phyloP scores from a whole-genome alignment of 2,113 vertebrate species.

The Chaetops frenatus region DNA sequence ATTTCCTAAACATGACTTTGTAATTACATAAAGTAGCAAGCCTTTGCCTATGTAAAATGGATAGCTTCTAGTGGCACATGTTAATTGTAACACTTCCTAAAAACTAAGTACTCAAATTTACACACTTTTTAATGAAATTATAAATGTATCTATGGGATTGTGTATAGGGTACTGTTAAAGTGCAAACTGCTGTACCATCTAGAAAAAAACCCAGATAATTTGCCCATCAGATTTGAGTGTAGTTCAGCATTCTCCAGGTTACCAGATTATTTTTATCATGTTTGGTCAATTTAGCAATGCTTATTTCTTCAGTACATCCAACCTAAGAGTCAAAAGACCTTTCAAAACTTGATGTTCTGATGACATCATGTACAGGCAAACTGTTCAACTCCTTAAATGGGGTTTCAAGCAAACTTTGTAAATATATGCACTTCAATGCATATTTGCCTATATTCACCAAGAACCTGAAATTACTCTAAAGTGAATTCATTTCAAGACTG shows the following conservation, averaged over 20 bases:
- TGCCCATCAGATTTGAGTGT: not conserved
- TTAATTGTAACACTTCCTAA: not conserved
- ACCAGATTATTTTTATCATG: not conserved
- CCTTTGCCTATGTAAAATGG: not conserved
- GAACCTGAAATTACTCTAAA: not conserved
- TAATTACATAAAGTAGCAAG: not conserved
- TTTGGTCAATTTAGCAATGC: not conserved
- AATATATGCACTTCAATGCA: rapidly evolving
- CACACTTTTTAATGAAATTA: not conserved
- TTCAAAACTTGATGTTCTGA: not conserved
- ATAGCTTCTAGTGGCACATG: not conserved
- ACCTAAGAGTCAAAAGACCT: not conserved
- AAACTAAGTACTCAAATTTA: not conserved
- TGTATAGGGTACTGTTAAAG: not conserved
- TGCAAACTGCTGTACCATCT: not conserved
- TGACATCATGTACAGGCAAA: not conserved
- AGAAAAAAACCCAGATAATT: not conserved
- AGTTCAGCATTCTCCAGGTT: not conserved
- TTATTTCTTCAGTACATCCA: not conserved
- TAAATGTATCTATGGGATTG: not conserved
- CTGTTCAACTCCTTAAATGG: not conserved
- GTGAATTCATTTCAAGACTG: not conserved
- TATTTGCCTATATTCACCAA: not conserved
- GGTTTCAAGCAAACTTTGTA: not conserved
- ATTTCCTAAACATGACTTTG: not conserved